A percentile compares a stretch with the other conserved stretches of the same genome.
Conservation (phyloP, 2,888 invertebrate species). For the Heliconius ismenius region DNA sequence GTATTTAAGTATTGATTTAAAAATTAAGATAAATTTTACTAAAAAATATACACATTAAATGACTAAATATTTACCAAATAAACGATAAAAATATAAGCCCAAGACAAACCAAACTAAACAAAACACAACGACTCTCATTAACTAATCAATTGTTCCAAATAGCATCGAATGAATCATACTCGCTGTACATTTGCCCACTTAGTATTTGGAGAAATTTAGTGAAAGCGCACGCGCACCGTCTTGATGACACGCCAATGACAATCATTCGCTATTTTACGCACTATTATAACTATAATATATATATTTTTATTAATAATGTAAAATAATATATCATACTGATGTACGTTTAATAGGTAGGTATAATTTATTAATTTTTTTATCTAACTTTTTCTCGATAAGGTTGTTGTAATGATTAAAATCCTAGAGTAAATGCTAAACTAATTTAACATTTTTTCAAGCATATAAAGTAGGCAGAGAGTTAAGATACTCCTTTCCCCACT, state of each 20-base stretch:
- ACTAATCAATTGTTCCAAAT: conserved; percentile 12
- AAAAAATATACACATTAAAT: neutral
- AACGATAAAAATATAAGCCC: neutral
- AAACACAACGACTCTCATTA: conserved; percentile 7
- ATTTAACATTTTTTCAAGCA: neutral
- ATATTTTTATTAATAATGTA: neutral
- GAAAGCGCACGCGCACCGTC: conserved; percentile 28
- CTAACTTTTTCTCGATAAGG: neutral
- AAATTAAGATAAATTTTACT: neutral
- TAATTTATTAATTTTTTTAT: neutral
- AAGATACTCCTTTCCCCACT: no score
- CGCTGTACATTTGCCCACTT: conserved; percentile 11
- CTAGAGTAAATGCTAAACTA: neutral
- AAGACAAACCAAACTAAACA: neutral
- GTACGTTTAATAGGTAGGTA: neutral
- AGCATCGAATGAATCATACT: conserved; percentile 23
- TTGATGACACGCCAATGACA: conserved; percentile 24
- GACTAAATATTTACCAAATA: neutral
- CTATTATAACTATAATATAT: neutral
- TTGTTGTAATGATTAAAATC: conserved; percentile 8
- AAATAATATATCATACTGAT: conserved; percentile 3
- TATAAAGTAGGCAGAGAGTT: neutral
- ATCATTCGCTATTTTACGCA: conserved; percentile 19
- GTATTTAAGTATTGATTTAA: neutral
- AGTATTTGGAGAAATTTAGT: conserved; percentile 34